Percentiles rank a stretch among this genome's conserved stretches.
These are phyloP conservation scores for Rhyzopertha dominica DNA, from an alignment of 1,140 invertebrate species.

Conservation along the genomic window DNA sequence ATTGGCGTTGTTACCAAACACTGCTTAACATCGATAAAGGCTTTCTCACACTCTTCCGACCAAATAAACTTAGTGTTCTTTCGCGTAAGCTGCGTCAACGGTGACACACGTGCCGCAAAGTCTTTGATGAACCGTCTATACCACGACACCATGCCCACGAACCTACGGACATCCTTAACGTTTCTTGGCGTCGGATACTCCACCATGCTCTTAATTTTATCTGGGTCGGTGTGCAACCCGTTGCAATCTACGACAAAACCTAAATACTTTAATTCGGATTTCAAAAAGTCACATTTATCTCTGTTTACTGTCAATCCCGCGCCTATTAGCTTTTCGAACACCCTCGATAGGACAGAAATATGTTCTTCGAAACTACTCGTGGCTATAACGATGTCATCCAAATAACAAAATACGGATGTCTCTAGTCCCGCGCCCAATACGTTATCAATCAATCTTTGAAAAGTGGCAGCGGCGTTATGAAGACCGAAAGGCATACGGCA, in stretches of 20 bases:
- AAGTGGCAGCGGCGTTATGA: slow-evolving; percentile 18
- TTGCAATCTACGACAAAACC: slow-evolving; percentile 31
- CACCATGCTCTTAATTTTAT: slow-evolving; percentile 40
- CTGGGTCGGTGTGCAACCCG: slow-evolving; percentile 40
- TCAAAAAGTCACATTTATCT: slow-evolving; percentile 17
- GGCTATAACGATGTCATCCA: slow-evolving; percentile 37
- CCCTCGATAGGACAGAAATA: slow-evolving; percentile 20
- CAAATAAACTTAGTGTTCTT: slow-evolving; percentile 13
- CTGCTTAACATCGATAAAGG: slow-evolving; percentile 15
- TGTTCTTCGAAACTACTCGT: slow-evolving; percentile 33
- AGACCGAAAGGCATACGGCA: slow-evolving; percentile 34
- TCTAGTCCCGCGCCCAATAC: slow-evolving; percentile 28
- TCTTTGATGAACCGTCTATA: slow-evolving; percentile 15
- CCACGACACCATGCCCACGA: slow-evolving; percentile 17
- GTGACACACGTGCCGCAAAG: slow-evolving; percentile 11
- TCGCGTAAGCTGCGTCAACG: slow-evolving; percentile 11
- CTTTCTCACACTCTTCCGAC: slow-evolving; percentile 10
- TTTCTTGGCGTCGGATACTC: slow-evolving; percentile 1
- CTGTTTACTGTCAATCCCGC: slow-evolving; percentile 32
- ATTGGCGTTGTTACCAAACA: slow-evolving; percentile 11
- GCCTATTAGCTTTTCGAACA: slow-evolving; percentile 23
- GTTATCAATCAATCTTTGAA: slow-evolving; percentile 26
- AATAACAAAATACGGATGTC: slow-evolving; percentile 15
- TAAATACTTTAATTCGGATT: slow-evolving; percentile 33
- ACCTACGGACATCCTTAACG: slow-evolving; percentile 6